Conservation (phyloP, 2,888 invertebrate genomes). For the Hemaris fuciformis region DNA sequence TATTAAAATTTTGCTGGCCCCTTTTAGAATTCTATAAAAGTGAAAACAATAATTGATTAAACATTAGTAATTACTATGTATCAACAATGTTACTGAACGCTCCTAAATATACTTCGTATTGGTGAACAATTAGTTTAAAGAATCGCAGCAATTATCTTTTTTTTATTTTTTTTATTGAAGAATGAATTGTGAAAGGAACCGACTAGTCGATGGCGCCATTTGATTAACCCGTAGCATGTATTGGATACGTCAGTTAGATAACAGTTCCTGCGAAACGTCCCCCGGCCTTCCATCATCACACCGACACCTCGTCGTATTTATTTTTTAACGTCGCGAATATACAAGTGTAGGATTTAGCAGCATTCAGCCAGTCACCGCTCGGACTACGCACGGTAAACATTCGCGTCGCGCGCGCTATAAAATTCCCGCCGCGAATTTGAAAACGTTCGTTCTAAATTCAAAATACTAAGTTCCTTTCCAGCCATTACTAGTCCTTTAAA, state of each 20-base stretch:
- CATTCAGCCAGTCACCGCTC: slow-evolving; percentile 70
- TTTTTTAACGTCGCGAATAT: slow-evolving; percentile 77
- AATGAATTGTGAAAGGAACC: slow-evolving; percentile 6
- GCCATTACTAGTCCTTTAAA: slow-evolving; percentile 29
- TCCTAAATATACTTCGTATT: not conserved
- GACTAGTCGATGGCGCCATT: slow-evolving; percentile 18
- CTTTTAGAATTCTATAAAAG: too few species aligned
- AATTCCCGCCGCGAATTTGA: slow-evolving; percentile 69
- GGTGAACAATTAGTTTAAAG: not conserved
- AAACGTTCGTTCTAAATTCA: slow-evolving; percentile 45
- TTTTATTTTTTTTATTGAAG: too few species aligned
- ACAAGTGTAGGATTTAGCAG: slow-evolving; percentile 64
- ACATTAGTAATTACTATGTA: too few species aligned
- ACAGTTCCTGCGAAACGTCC: slow-evolving; percentile 35
- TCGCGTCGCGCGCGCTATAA: slow-evolving; percentile 52
- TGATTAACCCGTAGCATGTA: slow-evolving; percentile 10
- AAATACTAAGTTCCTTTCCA: slow-evolving; percentile 39
- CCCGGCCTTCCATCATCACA: slow-evolving; percentile 69
- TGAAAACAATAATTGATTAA: too few species aligned
- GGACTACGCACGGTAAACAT: slow-evolving; percentile 63
- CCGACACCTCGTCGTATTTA: slow-evolving; percentile 67
- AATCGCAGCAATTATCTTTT: not conserved
- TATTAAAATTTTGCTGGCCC: too few species aligned
- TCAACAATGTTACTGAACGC: too few species aligned
- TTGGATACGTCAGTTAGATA: slow-evolving; percentile 20